Evolutionary conservation across 2,888 invertebrate species (phyloP), one percentile per base, ranked within the genome.

Genomic region (Cerastoderma edule): DNA sequence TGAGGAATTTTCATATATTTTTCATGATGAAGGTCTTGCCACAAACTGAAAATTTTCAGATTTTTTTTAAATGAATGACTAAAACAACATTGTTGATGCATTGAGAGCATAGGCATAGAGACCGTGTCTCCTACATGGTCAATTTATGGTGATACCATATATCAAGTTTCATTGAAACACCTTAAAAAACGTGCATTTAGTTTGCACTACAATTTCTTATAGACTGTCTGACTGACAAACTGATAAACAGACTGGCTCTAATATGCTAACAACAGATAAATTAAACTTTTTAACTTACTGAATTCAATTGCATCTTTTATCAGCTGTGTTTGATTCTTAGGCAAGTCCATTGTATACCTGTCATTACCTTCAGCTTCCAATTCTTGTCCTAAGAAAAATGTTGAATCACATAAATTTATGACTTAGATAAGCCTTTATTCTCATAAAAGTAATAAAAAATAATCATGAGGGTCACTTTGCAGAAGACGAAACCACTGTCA

Each of bases 301-400:
- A 60, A 33, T 24, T 76, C 57, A 1, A 85, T 78, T 33, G 83
- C 86, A 78, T 89, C 89, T 64, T 83, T 54, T 19, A 89, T 71
- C 30, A 90, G 76, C 50, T 85, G 80, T 8, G 85, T 69, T 72
- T 91, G 91, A n/a, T 87, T 74, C 6, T 89, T 89, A 28, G 91
- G 89, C 19, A 91, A 83, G 8, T 85, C 79, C 79, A 90, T 82
- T 66, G 83, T 70, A 10, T 54, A 27, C 50, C 90, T 83, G 70
- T 91, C 91, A 64, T 84, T 80, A 2, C 81, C 83, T 72, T 91
- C 91, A 10, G 74, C 35, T 77, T 90, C 91, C 2, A 90, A 30
- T 16, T 81, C 83, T 48, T 73, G 78, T 57, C 88, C 88, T 88
- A 65, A 22, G 56, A 75, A 80, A 80, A 72, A 63, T 2, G 28